phyloP scores from a whole-genome alignment of 2,888 invertebrate genomes.

The Phyto melanocephala region DNA sequence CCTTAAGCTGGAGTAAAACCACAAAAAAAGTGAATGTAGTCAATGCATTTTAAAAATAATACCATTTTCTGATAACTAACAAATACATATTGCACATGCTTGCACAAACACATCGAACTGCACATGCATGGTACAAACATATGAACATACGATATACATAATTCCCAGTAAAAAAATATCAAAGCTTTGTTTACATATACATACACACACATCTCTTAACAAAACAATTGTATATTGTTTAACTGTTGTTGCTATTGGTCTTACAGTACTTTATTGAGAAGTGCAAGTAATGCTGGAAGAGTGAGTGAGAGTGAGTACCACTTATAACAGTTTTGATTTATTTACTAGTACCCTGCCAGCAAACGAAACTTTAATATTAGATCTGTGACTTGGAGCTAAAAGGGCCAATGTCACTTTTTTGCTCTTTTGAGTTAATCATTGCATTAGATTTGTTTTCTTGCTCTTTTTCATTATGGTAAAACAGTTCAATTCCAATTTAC shows the following conservation, averaged over 20 bases:
- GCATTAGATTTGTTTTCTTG: too few relatives aligned
- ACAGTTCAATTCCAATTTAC: too few relatives aligned
- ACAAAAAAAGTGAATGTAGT: not conserved
- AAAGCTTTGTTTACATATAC: not conserved
- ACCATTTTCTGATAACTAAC: constrained; percentile 46
- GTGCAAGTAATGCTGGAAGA: constrained; percentile 33
- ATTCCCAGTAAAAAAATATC: not conserved
- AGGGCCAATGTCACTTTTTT: too few relatives aligned
- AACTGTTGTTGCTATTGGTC: not conserved
- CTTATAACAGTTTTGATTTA: constrained; percentile 25
- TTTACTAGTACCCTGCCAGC: constrained; percentile 24
- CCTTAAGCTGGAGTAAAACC: not conserved
- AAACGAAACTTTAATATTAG: too few relatives aligned
- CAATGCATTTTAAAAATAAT: constrained; percentile 31
- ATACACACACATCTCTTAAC: not conserved
- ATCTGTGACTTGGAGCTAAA: too few relatives aligned
- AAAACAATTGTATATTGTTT: constrained; percentile 13
- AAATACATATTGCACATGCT: not conserved
- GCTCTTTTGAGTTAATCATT: too few relatives aligned
- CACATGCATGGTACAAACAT: not conserved
- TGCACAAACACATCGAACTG: not conserved
- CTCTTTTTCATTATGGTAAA: too few relatives aligned
- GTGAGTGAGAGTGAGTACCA: not conserved
- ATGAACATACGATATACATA: too few relatives aligned
- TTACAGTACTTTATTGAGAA: constrained; percentile 21